These are phyloP conservation scores for Eucera pruinosa DNA, from an alignment of 2,888 invertebrate genomes.

Conservation along the genomic window DNA sequence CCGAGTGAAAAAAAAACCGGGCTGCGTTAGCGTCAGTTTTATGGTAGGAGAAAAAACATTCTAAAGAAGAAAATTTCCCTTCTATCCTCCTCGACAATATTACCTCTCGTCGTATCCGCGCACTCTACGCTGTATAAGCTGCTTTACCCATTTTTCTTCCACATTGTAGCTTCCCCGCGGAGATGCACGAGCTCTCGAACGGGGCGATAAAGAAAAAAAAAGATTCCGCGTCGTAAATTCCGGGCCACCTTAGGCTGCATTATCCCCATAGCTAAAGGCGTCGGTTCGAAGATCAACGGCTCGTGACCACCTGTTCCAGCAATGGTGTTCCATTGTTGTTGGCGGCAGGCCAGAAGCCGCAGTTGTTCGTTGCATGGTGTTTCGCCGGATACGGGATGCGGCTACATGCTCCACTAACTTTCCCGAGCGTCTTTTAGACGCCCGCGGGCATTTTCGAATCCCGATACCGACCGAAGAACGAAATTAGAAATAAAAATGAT, in stretches of 20 bases:
- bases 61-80: too few relatives aligned
- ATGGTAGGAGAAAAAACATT: too few relatives aligned
- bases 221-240: slow-evolving; percentile 8
- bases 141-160: neutral
- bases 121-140: too few relatives aligned
- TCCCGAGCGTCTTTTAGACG: slow-evolving; percentile 52
- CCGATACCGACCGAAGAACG: neutral
- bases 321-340: slow-evolving; percentile 58
- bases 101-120: too few relatives aligned
- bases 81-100: too few relatives aligned
- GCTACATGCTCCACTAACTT: slow-evolving; percentile 67
- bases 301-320: slow-evolving; percentile 66
- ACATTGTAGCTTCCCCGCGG: neutral
- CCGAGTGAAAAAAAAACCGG: too few relatives aligned
- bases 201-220: neutral
- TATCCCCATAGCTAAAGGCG: slow-evolving; percentile 5
- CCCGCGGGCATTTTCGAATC: neutral
- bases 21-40: too few relatives aligned
- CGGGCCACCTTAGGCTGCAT: neutral
- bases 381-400: slow-evolving; percentile 65
- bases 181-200: neutral
- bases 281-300: slow-evolving; percentile 42
- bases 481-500: too few relatives aligned
- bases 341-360: slow-evolving; percentile 33
- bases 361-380: slow-evolving; percentile 43